phyloP scores from a whole-genome alignment of 2,113 vertebrate species.

The Zosterops japonicus region DNA sequence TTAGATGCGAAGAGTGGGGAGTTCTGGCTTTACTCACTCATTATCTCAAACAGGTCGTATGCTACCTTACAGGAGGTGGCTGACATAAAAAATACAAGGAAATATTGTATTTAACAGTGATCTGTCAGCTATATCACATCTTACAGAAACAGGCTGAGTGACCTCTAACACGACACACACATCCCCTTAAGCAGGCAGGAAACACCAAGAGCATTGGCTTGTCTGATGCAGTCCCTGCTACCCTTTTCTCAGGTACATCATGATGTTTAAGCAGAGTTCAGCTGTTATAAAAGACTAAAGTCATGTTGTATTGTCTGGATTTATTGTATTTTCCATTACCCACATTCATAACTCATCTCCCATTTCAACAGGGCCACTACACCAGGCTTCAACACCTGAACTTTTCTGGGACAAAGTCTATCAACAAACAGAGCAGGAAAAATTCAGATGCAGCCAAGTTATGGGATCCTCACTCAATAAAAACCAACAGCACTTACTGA shows the following conservation, averaged over 20 bases:
- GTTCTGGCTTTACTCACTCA: neutral
- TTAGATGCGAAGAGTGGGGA: neutral
- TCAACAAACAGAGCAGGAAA: neutral
- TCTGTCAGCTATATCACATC: neutral
- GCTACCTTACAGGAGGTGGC: neutral
- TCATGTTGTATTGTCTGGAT: neutral
- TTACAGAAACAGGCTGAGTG: neutral
- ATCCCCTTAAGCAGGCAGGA: neutral
- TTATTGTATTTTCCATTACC: neutral
- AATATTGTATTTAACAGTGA: slow-evolving; percentile 28
- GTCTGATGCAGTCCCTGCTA: neutral
- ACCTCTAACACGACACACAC: neutral
- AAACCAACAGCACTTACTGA: neutral
- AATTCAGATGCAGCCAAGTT: neutral
- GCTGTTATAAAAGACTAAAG: neutral
- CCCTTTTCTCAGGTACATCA: neutral
- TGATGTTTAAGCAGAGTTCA: neutral
- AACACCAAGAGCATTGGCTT: neutral
- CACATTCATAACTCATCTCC: neutral
- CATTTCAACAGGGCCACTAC: neutral
- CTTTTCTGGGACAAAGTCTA: neutral
- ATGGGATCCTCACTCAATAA: neutral
- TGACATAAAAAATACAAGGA: neutral
- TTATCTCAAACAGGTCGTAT: neutral
- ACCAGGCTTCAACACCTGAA: neutral